Conservation (phyloP, 2,113 vertebrate species). For the Chlamydotis undulata region DNA sequence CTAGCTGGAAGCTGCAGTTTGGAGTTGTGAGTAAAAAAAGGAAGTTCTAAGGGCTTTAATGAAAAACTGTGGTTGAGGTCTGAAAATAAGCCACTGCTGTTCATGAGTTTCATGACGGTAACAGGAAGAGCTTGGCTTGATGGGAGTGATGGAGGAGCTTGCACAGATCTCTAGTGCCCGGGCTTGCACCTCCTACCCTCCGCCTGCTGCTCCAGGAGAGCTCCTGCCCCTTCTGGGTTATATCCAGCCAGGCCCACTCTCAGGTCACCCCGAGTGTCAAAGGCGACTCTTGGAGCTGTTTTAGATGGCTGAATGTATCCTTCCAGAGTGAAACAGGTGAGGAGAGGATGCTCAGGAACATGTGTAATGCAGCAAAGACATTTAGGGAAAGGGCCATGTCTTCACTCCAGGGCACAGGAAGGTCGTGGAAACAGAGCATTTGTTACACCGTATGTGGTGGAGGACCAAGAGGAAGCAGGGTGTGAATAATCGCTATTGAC, state of each 20-base stretch:
- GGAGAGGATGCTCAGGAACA: not conserved
- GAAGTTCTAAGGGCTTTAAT: not conserved
- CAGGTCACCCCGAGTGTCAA: fast-evolving
- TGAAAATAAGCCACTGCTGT: not conserved
- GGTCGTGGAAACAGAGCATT: not conserved
- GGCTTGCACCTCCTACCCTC: not conserved
- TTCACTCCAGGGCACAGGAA: not conserved
- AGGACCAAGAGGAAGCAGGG: not conserved
- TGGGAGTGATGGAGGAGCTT: not conserved
- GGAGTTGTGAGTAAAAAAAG: not conserved
- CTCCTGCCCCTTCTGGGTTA: not conserved
- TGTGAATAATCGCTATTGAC: not conserved
- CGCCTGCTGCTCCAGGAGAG: not conserved
- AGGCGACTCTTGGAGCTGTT: not conserved
- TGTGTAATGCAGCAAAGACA: not conserved
- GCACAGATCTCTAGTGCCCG: not conserved
- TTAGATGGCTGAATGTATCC: not conserved
- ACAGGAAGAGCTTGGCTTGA: not conserved
- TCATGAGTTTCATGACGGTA: not conserved
- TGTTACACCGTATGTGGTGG: fast-evolving
- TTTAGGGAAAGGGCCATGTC: not conserved
- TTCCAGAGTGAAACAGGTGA: fast-evolving
- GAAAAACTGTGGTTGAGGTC: not conserved
- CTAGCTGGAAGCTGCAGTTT: not conserved
- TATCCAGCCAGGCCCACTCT: not conserved